Conservation (phyloP, 2,888 invertebrate species). For the Polyommatus icarus region DNA sequence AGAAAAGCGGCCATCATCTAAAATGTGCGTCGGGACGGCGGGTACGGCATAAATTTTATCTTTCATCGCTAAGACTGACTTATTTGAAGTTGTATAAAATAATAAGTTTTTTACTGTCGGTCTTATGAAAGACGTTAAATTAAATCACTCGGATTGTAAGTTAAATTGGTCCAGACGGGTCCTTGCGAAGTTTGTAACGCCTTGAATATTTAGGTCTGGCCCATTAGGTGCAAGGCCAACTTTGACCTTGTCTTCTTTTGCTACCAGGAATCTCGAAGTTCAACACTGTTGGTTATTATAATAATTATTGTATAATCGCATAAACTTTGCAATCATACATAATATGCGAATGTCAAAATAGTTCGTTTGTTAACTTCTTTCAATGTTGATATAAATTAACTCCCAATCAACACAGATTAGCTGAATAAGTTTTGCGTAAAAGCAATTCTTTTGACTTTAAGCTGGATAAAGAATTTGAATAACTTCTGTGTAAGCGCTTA, state of each 20-base stretch:
- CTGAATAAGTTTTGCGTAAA: too few relatives aligned
- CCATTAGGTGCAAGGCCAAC: neutral
- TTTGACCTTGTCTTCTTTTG: neutral
- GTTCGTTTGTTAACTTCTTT: too few relatives aligned
- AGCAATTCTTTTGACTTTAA: too few relatives aligned
- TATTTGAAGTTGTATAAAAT: conserved; percentile 20
- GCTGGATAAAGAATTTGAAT: too few relatives aligned
- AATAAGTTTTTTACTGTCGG: conserved; percentile 24
- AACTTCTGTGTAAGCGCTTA: too few relatives aligned
- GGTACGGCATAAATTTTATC: neutral
- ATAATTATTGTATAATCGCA: too few relatives aligned
- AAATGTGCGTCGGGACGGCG: neutral
- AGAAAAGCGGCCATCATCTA: neutral
- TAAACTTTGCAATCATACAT: too few relatives aligned
- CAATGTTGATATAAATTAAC: too few relatives aligned
- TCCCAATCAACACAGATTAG: too few relatives aligned
- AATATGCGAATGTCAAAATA: too few relatives aligned
- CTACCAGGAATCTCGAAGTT: neutral
- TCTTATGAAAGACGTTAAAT: conserved; percentile 26
- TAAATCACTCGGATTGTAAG: conserved; percentile 25
- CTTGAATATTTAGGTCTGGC: neutral
- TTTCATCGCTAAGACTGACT: conserved; percentile 14
- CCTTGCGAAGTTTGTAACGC: neutral
- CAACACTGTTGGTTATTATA: neutral
- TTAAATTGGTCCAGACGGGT: conserved; percentile 25